A percentile compares a stretch with the other conserved stretches of the same genome.
Evolutionary conservation across 2,113 vertebrate genomes (phyloP).

Genomic region (Dascyllus trimaculatus): DNA sequence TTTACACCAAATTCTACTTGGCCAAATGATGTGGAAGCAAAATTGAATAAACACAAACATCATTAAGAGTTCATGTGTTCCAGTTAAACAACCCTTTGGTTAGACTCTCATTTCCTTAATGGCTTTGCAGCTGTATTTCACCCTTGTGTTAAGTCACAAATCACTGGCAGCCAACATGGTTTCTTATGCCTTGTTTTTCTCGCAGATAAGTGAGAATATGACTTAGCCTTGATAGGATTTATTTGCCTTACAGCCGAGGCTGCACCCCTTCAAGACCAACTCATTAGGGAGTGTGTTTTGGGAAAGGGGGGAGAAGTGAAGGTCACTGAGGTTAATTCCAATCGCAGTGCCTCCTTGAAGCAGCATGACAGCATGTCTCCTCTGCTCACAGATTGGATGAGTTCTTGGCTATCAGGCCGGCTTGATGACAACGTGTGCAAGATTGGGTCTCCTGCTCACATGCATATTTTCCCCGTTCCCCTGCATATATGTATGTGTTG

Average conservation of each 20-base stretch:
- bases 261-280: slow-evolving; percentile 62
- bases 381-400: slow-evolving; percentile 74
- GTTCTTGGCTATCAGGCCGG: slow-evolving; percentile 66
- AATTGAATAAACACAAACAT: slow-evolving; percentile 79
- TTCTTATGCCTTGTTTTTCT: slow-evolving; percentile 50
- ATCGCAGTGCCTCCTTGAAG: slow-evolving; percentile 76
- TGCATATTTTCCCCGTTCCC: background rate
- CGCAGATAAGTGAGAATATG: slow-evolving; percentile 71
- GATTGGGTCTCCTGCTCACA: slow-evolving; percentile 38
- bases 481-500: slow-evolving; percentile 22
- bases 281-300: slow-evolving; percentile 80
- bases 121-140: slow-evolving; percentile 69
- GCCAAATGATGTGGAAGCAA: slow-evolving; percentile 67
- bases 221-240: slow-evolving; percentile 69
- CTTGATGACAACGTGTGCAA: slow-evolving; percentile 66
- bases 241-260: slow-evolving; percentile 61
- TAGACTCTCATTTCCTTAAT: slow-evolving; percentile 75
- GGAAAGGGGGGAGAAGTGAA: slow-evolving; percentile 60
- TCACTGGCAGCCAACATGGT: slow-evolving; percentile 57
- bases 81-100: slow-evolving; percentile 73
- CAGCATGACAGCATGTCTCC: slow-evolving; percentile 79
- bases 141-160: slow-evolving; percentile 65
- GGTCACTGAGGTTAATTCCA: slow-evolving; percentile 82
- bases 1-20: slow-evolving; percentile 65
- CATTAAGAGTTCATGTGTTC: slow-evolving; percentile 76